Evolutionary conservation across 2,113 vertebrate genomes (phyloP).

Genomic region (Heliornis fulica): DNA sequence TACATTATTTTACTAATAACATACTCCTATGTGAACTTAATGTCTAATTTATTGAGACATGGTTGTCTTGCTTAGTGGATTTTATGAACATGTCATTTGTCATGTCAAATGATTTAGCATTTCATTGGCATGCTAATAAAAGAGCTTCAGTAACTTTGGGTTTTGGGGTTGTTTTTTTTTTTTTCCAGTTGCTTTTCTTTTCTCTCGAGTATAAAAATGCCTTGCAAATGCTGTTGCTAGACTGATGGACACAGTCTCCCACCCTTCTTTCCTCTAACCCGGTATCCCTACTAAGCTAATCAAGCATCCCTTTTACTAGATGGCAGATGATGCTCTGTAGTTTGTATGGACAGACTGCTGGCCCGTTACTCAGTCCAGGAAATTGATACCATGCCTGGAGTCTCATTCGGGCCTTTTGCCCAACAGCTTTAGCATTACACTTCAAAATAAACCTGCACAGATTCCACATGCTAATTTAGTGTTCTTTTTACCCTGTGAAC

Average conservation of each 20-base stretch:
- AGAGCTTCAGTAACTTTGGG: neutral
- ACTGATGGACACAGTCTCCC: neutral
- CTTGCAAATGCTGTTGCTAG: neutral
- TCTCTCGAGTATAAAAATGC: neutral
- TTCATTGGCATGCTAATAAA: neutral
- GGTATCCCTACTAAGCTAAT: neutral
- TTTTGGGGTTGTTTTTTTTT: neutral
- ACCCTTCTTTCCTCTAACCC: rapidly evolving
- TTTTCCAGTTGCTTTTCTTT: neutral
- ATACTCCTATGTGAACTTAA: neutral
- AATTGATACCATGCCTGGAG: neutral
- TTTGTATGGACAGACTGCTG: neutral
- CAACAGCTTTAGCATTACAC: neutral
- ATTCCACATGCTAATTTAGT: neutral
- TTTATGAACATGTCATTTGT: neutral
- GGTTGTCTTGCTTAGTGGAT: neutral
- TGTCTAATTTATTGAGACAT: neutral
- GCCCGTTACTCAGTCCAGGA: neutral
- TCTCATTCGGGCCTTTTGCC: neutral
- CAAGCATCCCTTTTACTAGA: neutral
- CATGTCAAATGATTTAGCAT: neutral
- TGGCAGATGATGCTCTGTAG: neutral
- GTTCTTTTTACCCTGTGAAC: neutral
- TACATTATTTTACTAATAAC: neutral
- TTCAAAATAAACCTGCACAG: neutral